Evolutionary conservation across 2,113 vertebrate genomes (phyloP).

Genomic region (Bubalus kerabau): DNA sequence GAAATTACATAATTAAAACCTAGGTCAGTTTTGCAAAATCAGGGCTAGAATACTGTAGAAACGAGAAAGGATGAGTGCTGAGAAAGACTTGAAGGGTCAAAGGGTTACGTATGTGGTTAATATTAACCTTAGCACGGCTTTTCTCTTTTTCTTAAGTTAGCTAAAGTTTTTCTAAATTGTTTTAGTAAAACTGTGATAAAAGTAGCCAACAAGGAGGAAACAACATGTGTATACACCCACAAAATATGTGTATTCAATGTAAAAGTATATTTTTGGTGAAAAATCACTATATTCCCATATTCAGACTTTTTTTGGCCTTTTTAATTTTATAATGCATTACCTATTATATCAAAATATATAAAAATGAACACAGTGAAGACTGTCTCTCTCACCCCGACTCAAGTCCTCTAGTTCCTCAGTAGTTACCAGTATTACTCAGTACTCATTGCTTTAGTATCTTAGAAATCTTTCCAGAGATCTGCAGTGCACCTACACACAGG

Average conservation of each 20-base stretch:
- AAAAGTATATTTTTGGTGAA: neutral
- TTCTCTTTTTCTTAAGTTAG: constrained; percentile 16
- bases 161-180: constrained; percentile 4
- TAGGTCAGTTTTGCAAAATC: neutral
- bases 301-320: neutral
- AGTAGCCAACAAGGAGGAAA: neutral
- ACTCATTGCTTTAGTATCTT: neutral
- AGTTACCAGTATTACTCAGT: neutral
- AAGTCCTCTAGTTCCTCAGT: neutral
- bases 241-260: neutral
- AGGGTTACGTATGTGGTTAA: neutral
- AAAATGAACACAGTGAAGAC: neutral
- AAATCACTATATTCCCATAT: neutral
- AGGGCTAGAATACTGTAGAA: neutral
- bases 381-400: neutral
- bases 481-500: neutral
- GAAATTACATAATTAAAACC: constrained; percentile 15
- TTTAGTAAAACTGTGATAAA: constrained; percentile 23
- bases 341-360: neutral
- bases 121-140: neutral
- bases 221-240: neutral
- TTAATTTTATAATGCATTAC: neutral
- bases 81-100: neutral
- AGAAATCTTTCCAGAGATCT: neutral
- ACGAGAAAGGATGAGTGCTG: neutral